Percentiles rank a stretch among this genome's conserved stretches.
Evolutionary conservation across 2,888 invertebrate species (phyloP).

Genomic region (Scaptomyza reducta): DNA sequence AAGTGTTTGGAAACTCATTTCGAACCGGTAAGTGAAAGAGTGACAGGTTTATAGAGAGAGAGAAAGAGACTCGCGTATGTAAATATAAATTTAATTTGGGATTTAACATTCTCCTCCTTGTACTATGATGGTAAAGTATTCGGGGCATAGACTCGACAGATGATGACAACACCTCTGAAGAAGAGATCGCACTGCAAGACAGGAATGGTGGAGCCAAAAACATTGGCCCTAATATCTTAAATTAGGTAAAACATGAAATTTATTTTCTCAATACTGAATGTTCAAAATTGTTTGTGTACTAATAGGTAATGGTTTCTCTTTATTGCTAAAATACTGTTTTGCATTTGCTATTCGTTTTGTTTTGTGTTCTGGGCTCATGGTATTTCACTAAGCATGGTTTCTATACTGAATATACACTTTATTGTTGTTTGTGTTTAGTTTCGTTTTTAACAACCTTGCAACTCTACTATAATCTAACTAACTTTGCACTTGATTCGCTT

Average conservation of each 20-base stretch:
- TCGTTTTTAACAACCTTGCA: no score
- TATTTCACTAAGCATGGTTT: no score
- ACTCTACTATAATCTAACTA: no score
- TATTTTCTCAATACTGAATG: no score
- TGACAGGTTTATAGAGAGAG: neutral
- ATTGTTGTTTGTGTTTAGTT: no score
- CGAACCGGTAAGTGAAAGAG: slow-evolving; percentile 55
- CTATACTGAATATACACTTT: no score
- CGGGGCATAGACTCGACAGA: slow-evolving; percentile 35
- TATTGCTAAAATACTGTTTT: no score
- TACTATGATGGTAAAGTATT: slow-evolving; percentile 33
- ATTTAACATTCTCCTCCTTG: neutral
- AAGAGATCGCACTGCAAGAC: slow-evolving; percentile 61
- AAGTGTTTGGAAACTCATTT: slow-evolving; percentile 55
- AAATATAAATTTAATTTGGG: slow-evolving; percentile 23
- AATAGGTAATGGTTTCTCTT: no score
- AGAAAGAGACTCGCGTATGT: neutral
- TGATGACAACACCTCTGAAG: slow-evolving; percentile 40
- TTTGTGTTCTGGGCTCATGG: no score
- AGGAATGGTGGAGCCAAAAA: slow-evolving; percentile 4
- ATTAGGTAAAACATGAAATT: slow-evolving; percentile 18
- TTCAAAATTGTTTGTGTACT: no score
- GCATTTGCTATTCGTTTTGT: no score
- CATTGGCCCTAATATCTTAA: slow-evolving; percentile 36
- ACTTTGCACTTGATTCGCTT: no score